Evolutionary conservation across 2,797 vertebrate species (phyloP).

Genomic region (Sebastes hubbsi): DNA sequence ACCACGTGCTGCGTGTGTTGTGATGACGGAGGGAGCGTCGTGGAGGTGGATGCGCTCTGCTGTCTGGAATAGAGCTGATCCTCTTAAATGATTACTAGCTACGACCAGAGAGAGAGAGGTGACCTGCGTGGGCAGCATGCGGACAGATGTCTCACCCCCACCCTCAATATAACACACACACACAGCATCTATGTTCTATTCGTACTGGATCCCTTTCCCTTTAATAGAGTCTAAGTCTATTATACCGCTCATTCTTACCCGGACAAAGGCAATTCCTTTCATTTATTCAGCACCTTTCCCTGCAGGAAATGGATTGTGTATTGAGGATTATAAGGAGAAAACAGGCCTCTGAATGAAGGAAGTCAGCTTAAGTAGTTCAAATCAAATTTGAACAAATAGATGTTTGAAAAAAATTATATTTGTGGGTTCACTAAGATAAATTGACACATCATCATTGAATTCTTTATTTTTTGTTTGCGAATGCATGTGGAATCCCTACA

Average conservation of each 20-base stretch:
- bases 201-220: background rate
- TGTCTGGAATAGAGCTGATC: constrained; percentile 82
- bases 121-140: constrained; percentile 57
- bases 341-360: background rate
- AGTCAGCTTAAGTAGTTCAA: background rate
- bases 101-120: constrained; percentile 27
- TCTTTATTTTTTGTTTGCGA: background rate
- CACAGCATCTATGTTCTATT: constrained; percentile 35
- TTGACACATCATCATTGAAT: background rate
- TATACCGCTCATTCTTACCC: background rate
- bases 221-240: constrained; percentile 20
- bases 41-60: constrained; percentile 54
- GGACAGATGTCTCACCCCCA: constrained; percentile 54
- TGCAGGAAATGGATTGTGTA: constrained; percentile 11
- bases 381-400: background rate
- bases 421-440: background rate
- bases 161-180: constrained; percentile 3
- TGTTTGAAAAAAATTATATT: background rate
- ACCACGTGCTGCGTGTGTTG: constrained; percentile 74
- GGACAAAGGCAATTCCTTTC: constrained; percentile 6
- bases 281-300: constrained; percentile 23
- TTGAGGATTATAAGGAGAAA: background rate
- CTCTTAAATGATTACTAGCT: constrained; percentile 84
- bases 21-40: constrained; percentile 50
- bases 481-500: background rate